phyloP scores from a whole-genome alignment of 2,113 vertebrate species.

The Aegithalos caudatus region DNA sequence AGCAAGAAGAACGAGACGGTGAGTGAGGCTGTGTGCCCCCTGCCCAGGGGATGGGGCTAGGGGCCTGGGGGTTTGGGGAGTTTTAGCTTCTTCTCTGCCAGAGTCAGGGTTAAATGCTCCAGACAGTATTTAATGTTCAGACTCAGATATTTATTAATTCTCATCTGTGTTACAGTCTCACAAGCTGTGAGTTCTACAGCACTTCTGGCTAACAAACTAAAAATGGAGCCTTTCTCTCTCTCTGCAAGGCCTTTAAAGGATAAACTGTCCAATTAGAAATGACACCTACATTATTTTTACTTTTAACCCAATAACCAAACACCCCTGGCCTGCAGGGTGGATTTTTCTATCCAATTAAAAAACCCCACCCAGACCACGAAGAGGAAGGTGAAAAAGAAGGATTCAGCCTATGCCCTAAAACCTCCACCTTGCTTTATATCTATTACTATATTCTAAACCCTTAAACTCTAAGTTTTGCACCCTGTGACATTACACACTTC shows the following conservation, averaged over 20 bases:
- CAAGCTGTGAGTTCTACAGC: neutral
- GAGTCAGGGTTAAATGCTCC: neutral
- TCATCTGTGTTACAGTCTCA: neutral
- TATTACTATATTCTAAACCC: neutral
- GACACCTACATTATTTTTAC: neutral
- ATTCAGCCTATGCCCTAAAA: neutral
- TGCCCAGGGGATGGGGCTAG: no score
- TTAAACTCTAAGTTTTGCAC: neutral
- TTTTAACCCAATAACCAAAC: neutral
- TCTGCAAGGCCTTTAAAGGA: neutral
- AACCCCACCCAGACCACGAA: neutral
- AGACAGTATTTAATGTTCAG: neutral
- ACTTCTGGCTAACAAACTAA: neutral
- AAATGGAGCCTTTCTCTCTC: neutral
- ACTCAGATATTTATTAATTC: neutral
- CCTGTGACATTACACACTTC: neutral
- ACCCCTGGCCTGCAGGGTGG: accelerated
- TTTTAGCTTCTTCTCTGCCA: neutral
- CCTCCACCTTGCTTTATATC: neutral
- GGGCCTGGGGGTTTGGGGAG: no score
- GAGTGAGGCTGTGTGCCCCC: conserved; percentile 22
- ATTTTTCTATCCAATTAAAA: neutral
- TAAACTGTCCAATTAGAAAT: neutral
- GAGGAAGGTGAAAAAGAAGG: neutral
- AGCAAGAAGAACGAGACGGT: conserved; percentile 97